Percentiles rank a stretch among this genome's conserved stretches.
Conservation (phyloP, 2,888 invertebrate species). For the Lasioglossum zephyrum region DNA sequence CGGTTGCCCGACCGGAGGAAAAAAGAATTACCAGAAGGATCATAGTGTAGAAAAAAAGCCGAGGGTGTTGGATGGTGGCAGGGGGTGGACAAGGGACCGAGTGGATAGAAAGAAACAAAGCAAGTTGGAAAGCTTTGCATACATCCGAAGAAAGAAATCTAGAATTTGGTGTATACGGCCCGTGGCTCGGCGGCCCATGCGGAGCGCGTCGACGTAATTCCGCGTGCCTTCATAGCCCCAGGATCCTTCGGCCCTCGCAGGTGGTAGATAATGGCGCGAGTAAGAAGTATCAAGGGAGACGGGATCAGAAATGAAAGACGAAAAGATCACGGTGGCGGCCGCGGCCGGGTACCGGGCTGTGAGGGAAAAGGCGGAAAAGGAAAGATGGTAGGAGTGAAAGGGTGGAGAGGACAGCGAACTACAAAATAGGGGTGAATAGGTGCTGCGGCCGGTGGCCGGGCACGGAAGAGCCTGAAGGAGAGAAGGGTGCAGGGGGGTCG, state of each 20-base stretch:
- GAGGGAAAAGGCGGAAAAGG: constrained; percentile 11
- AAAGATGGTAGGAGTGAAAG: constrained; percentile 23
- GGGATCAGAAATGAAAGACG: constrained; percentile 29
- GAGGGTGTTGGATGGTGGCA: background rate
- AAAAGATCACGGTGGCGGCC: constrained; percentile 20
- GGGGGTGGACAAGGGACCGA: too few relatives aligned
- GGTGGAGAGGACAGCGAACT: constrained; percentile 24
- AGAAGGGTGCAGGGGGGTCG: background rate
- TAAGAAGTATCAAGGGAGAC: constrained; percentile 26
- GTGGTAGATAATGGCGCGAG: constrained; percentile 48
- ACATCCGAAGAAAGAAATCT: constrained; percentile 40
- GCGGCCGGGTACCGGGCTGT: background rate
- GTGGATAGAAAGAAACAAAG: background rate
- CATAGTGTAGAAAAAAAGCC: background rate
- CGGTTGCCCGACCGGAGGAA: constrained; percentile 21
- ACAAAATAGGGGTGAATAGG: constrained; percentile 25
- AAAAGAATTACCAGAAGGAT: constrained; percentile 31
- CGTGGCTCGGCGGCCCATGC: background rate
- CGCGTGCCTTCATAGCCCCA: constrained; percentile 35
- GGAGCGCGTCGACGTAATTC: constrained; percentile 41
- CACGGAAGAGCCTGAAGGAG: background rate
- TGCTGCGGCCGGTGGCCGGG: background rate
- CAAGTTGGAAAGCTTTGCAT: constrained; percentile 27
- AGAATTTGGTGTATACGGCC: constrained; percentile 35
- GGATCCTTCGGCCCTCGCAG: constrained; percentile 45